Evolutionary conservation across 2,888 invertebrate species (phyloP).

Genomic region (Bugulina stolonifera): DNA sequence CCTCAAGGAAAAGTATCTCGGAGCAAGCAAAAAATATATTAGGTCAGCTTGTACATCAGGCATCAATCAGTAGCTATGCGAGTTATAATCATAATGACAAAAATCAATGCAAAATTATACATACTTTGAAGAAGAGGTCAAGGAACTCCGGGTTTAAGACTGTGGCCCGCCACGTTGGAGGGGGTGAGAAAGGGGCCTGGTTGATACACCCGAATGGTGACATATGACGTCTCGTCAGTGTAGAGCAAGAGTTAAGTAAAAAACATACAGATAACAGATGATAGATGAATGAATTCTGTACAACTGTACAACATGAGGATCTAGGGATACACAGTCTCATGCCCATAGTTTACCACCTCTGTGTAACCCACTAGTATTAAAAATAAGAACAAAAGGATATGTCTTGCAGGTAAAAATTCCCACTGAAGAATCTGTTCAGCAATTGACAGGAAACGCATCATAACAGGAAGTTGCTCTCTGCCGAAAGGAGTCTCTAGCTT

Average conservation of each 20-base stretch:
- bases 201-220: slow-evolving; percentile 64
- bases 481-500: slow-evolving; percentile 53
- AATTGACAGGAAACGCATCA: slow-evolving; percentile 61
- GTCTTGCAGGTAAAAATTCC: slow-evolving; percentile 67
- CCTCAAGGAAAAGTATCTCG: no score
- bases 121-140: slow-evolving; percentile 70
- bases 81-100: no score
- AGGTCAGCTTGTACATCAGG: no score
- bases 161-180: slow-evolving; percentile 68
- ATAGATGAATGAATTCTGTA: slow-evolving; percentile 12
- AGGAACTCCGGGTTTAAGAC: slow-evolving; percentile 69
- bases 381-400: no score
- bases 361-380: no score
- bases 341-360: no score
- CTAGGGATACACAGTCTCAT: no score
- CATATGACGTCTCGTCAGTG: slow-evolving; percentile 64
- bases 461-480: slow-evolving; percentile 44
- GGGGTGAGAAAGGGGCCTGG: slow-evolving; percentile 61
- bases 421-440: slow-evolving; percentile 73
- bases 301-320: background rate
- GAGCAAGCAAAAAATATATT: no score
- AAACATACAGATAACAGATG: background rate
- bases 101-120: no score
- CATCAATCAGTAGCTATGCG: no score
- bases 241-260: no score